phyloP scores from a whole-genome alignment of 2,797 vertebrate genomes.

The Babyrousa celebensis region DNA sequence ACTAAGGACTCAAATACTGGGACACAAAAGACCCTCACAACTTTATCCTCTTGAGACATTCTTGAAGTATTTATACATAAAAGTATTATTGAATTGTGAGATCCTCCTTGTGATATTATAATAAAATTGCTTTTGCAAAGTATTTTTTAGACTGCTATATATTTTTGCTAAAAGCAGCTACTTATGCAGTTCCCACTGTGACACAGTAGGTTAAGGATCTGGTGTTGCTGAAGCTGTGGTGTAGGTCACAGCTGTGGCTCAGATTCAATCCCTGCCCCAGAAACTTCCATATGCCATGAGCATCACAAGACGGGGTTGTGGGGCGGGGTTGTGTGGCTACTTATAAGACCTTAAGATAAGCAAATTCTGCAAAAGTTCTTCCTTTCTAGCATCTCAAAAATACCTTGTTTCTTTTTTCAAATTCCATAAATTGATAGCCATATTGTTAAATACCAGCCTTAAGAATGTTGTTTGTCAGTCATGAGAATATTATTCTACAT shows the following conservation, averaged over 20 bases:
- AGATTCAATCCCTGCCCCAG: no score
- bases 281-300: no score
- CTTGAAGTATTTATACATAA: background rate
- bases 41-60: background rate
- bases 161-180: conserved; percentile 1
- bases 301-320: no score
- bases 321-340: background rate
- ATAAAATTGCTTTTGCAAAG: background rate
- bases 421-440: conserved; percentile 30
- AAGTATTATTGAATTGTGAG: background rate
- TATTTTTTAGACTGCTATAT: conserved; percentile 2
- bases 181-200: no score
- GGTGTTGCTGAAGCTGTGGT: no score
- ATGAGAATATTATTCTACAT: background rate
- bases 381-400: background rate
- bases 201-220: no score
- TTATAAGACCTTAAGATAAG: background rate
- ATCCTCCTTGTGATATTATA: conserved; percentile 29
- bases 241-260: no score
- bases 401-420: background rate
- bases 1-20: background rate
- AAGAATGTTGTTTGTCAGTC: conserved; percentile 23
- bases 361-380: conserved; percentile 41
- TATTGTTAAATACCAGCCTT: background rate
- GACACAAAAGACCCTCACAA: background rate